These are phyloP conservation scores for Caenorhabditis plicata DNA, from an alignment of 2,888 invertebrate genomes.

Conservation along the genomic window DNA sequence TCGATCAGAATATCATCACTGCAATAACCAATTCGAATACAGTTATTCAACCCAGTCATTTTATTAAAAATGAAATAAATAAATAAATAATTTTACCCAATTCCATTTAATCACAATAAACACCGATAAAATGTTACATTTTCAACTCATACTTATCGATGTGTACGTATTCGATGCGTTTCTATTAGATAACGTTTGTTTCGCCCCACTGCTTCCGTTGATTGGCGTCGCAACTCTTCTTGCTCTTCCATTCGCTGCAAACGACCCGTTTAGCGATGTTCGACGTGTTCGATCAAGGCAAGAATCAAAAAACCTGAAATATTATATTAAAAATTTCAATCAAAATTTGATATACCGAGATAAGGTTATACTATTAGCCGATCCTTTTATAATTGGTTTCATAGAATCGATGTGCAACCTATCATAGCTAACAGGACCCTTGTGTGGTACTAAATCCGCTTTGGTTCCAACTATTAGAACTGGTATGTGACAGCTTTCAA, in stretches of 20 bases:
- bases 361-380: constrained; percentile 88
- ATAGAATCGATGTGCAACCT: constrained; percentile 52
- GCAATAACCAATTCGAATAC: constrained; percentile 5
- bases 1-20: constrained; percentile 11
- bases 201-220: neutral
- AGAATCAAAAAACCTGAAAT: constrained; percentile 44
- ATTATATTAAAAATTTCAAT: neutral
- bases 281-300: constrained; percentile 41
- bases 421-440: constrained; percentile 40
- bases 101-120: neutral
- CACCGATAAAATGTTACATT: neutral
- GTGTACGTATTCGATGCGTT: neutral
- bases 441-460: constrained; percentile 72
- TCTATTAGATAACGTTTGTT: neutral
- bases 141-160: too few species aligned
- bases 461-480: constrained; percentile 92
- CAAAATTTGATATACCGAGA: constrained; percentile 68
- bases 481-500: constrained; percentile 73
- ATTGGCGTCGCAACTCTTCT: neutral
- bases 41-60: too few species aligned
- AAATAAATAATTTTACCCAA: too few species aligned
- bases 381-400: constrained; percentile 74
- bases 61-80: too few species aligned
- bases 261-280: constrained; percentile 8
- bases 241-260: neutral